Evolutionary conservation across 1,140 invertebrate genomes (phyloP).

Genomic region (Bilobella aurantiaca): DNA sequence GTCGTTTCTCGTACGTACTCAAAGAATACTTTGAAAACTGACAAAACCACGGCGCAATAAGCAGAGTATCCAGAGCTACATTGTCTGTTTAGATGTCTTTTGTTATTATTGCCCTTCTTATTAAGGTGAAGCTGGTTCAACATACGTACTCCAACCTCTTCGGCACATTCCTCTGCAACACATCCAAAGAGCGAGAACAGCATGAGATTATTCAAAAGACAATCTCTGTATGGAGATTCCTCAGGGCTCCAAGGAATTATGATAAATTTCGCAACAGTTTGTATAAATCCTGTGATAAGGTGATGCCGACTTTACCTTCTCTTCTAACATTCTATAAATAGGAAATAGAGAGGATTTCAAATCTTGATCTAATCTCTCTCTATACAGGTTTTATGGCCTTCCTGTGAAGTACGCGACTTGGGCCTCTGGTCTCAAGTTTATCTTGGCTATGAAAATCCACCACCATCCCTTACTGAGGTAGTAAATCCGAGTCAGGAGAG

Average conservation of each 20-base stretch:
- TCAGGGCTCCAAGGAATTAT: slow-evolving; percentile 47
- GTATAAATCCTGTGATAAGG: slow-evolving; percentile 48
- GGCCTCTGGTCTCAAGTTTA: slow-evolving; percentile 76
- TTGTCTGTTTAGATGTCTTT: slow-evolving; percentile 8
- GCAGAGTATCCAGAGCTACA: slow-evolving; percentile 10
- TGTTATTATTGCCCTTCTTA: slow-evolving; percentile 28
- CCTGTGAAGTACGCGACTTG: slow-evolving; percentile 69
- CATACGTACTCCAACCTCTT: slow-evolving; percentile 93
- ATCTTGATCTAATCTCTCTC: slow-evolving; percentile 17
- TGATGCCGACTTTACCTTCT: no score
- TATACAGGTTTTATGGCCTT: slow-evolving; percentile 68
- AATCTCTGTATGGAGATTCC: slow-evolving; percentile 77
- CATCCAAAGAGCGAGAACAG: slow-evolving; percentile 58
- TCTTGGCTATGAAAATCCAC: slow-evolving; percentile 44
- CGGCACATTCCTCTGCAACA: slow-evolving; percentile 93
- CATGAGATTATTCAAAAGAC: slow-evolving; percentile 58
- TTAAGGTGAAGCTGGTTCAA: slow-evolving; percentile 90
- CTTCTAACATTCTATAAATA: slow-evolving; percentile 12
- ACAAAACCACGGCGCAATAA: background rate
- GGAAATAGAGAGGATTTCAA: slow-evolving; percentile 1
- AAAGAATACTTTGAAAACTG: slow-evolving; percentile 12
- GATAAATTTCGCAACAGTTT: slow-evolving; percentile 75
- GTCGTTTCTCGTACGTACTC: slow-evolving; percentile 79
- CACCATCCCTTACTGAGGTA: slow-evolving; percentile 18
- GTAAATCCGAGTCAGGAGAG: slow-evolving; percentile 27